phyloP scores from a whole-genome alignment of 2,888 invertebrate species.

The Leucophora obtusa region DNA sequence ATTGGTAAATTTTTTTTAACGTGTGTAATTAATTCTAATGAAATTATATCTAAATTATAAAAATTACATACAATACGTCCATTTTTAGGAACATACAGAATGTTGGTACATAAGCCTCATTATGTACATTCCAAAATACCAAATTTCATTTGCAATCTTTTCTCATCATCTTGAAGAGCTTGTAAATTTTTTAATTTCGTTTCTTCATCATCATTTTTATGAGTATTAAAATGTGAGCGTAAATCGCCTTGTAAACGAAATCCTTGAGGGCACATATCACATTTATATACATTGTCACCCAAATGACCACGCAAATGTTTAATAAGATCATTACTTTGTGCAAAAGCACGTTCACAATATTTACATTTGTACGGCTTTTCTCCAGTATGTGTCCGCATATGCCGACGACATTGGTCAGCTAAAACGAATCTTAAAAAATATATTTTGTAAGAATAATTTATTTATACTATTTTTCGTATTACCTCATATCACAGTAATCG shows the following conservation, averaged over 20 bases:
- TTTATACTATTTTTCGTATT: background rate
- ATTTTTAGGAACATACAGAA: background rate
- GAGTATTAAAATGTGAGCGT: constrained; percentile 65
- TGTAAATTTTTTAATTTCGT: constrained; percentile 55
- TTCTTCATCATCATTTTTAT: constrained; percentile 65
- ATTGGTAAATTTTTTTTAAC: too few species aligned
- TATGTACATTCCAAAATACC: constrained; percentile 39
- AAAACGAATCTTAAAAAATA: constrained; percentile 79
- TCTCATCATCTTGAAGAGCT: constrained; percentile 59
- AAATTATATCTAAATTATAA: too few species aligned
- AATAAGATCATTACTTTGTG: constrained; percentile 68
- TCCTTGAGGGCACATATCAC: constrained; percentile 69
- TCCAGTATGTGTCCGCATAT: constrained; percentile 82
- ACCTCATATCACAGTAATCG: constrained; percentile 71
- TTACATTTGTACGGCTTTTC: constrained; percentile 69
- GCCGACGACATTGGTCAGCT: constrained; percentile 81
- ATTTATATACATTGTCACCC: constrained; percentile 81
- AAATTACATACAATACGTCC: too few species aligned
- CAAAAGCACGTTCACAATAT: constrained; percentile 67
- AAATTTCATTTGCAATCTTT: constrained; percentile 50
- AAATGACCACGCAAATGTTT: constrained; percentile 80
- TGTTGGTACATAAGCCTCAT: background rate
- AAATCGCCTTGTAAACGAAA: constrained; percentile 65
- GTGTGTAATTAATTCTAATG: background rate
- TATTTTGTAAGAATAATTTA: background rate